phyloP scores from a whole-genome alignment of 2,113 vertebrate species.

The Turdus rufiventris region DNA sequence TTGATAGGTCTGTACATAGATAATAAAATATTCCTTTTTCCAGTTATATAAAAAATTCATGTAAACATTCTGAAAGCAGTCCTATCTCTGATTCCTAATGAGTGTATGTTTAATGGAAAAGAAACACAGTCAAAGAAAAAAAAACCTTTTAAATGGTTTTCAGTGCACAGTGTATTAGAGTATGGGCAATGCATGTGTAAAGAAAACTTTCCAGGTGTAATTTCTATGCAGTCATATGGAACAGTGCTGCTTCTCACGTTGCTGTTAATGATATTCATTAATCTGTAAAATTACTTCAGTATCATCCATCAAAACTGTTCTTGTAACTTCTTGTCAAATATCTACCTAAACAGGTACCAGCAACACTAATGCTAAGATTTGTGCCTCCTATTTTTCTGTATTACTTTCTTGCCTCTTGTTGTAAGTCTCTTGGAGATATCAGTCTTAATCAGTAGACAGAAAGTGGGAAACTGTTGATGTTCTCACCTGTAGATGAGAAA shows the following conservation, averaged over 20 bases:
- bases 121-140: background rate
- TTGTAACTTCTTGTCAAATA: background rate
- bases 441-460: background rate
- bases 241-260: background rate
- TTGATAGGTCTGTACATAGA: background rate
- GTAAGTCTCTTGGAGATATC: background rate
- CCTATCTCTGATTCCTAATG: background rate
- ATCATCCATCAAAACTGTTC: background rate
- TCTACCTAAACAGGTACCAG: background rate
- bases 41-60: background rate
- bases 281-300: background rate
- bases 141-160: background rate
- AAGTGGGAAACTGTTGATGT: background rate
- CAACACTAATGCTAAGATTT: background rate
- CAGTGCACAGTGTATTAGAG: background rate
- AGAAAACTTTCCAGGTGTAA: background rate
- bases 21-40: background rate
- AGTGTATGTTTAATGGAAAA: background rate
- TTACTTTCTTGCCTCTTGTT: background rate
- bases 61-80: background rate
- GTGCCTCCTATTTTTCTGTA: background rate
- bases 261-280: background rate
- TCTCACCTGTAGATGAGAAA: background rate
- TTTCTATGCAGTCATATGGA: background rate
- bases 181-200: background rate